Conservation (phyloP, 2,113 vertebrate genomes). For the Murina feae region DNA sequence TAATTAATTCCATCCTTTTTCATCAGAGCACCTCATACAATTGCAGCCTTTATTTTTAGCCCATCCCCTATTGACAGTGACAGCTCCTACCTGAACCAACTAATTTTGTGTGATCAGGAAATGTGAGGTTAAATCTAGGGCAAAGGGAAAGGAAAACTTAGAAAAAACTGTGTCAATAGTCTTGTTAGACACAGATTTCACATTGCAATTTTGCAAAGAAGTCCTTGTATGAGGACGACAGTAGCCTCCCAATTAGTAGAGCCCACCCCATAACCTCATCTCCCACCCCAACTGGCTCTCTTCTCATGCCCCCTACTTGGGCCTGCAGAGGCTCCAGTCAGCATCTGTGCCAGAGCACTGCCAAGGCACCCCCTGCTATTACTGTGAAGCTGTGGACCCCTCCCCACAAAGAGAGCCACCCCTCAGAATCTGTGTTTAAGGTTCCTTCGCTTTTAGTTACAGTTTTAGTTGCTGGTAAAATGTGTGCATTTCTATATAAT, state of each 20-base stretch:
- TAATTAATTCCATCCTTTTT: constrained; percentile 31
- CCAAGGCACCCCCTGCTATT: neutral
- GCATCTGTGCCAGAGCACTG: neutral
- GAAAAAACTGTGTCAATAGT: neutral
- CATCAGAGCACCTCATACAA: neutral
- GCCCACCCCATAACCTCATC: neutral
- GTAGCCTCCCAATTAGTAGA: neutral
- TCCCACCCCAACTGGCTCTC: neutral
- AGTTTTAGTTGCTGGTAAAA: neutral
- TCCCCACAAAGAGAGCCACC: neutral
- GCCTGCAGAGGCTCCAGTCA: neutral
- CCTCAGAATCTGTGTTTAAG: neutral
- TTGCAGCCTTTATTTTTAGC: constrained; percentile 39
- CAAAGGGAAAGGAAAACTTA: neutral
- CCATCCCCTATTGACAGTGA: neutral
- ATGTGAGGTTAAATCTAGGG: neutral
- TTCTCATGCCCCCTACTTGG: neutral
- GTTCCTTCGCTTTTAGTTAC: neutral
- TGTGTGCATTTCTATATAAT: neutral
- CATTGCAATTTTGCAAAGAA: neutral
- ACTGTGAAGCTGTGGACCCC: neutral
- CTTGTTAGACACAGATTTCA: neutral
- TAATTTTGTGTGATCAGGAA: neutral
- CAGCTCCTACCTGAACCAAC: neutral
- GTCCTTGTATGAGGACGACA: neutral